Conservation (phyloP, 2,797 vertebrate species). For the Gymnothorax reevesii region DNA sequence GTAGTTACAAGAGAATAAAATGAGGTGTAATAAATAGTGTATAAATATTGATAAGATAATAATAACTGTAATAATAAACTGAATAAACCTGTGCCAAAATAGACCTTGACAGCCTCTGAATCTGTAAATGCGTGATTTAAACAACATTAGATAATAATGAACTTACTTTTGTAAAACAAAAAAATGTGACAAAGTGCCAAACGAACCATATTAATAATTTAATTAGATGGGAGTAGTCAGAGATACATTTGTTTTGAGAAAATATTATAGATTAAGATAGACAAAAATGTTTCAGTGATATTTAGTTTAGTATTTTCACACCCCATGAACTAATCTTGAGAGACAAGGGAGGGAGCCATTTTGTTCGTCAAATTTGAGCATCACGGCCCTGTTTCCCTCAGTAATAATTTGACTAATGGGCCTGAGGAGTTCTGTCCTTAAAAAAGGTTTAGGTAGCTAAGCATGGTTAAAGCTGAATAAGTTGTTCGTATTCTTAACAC, state of each 20-base stretch:
- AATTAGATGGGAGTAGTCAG: conserved; percentile 51
- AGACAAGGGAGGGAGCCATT: conserved; percentile 56
- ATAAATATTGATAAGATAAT: conserved; percentile 56
- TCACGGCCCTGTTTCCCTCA: conserved; percentile 62
- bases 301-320: conserved; percentile 60
- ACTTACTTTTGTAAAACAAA: conserved; percentile 74
- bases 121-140: conserved; percentile 71
- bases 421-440: conserved; percentile 62
- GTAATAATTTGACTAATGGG: conserved; percentile 68
- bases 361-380: conserved; percentile 64
- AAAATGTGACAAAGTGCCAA: conserved; percentile 84
- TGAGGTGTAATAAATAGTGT: conserved; percentile 64
- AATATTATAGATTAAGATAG: conserved; percentile 42
- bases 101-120: conserved; percentile 66
- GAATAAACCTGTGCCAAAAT: conserved; percentile 80
- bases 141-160: conserved; percentile 69
- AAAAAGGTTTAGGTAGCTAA: conserved; percentile 62
- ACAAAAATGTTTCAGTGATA: conserved; percentile 46
- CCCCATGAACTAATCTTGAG: conserved; percentile 59
- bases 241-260: conserved; percentile 56
- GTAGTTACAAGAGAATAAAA: conserved; percentile 60
- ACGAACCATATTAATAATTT: conserved; percentile 74
- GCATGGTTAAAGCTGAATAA: conserved; percentile 72
- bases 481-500: conserved; percentile 80
- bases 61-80: conserved; percentile 64